Evolutionary conservation across 2,888 invertebrate species (phyloP).

Genomic region (Congeria kusceri): DNA sequence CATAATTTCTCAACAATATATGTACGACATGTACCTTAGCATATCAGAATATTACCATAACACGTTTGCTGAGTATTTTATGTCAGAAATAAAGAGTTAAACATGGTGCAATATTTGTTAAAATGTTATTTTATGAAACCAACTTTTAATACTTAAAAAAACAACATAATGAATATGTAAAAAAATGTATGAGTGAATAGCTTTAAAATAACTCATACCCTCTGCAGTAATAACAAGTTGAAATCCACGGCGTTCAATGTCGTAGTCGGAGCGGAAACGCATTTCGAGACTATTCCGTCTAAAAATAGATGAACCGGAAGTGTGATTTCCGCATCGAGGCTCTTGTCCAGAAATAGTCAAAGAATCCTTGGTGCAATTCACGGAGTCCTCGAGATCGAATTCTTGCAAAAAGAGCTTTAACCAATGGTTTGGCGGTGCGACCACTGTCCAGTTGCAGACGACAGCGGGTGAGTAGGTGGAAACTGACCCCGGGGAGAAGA

Average conservation of each 20-base stretch:
- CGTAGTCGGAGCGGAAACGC: conserved; percentile 20
- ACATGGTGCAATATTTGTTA: no score
- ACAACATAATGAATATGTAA: no score
- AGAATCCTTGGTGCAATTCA: conserved; percentile 25
- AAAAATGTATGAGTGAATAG: no score
- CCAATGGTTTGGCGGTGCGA: conserved; percentile 23
- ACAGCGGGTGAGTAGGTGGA: conserved; percentile 15
- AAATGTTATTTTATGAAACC: no score
- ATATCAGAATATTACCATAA: no score
- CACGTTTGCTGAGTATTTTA: no score
- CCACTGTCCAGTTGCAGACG: conserved; percentile 24
- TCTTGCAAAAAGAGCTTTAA: conserved; percentile 15
- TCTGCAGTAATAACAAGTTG: conserved; percentile 3
- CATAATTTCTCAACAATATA: no score
- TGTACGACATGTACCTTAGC: no score
- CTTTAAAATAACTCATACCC: background rate
- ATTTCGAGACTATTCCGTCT: conserved; percentile 9
- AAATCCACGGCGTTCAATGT: conserved; percentile 26
- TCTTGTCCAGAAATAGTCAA: background rate
- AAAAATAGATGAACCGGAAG: conserved; percentile 7
- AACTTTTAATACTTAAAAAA: no score
- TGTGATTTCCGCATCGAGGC: conserved; percentile 12
- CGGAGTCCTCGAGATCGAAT: conserved; percentile 15
- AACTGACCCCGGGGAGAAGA: conserved; percentile 4
- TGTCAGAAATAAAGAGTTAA: no score